phyloP scores from a whole-genome alignment of 2,113 vertebrate species.

The Grammomys surdaster region DNA sequence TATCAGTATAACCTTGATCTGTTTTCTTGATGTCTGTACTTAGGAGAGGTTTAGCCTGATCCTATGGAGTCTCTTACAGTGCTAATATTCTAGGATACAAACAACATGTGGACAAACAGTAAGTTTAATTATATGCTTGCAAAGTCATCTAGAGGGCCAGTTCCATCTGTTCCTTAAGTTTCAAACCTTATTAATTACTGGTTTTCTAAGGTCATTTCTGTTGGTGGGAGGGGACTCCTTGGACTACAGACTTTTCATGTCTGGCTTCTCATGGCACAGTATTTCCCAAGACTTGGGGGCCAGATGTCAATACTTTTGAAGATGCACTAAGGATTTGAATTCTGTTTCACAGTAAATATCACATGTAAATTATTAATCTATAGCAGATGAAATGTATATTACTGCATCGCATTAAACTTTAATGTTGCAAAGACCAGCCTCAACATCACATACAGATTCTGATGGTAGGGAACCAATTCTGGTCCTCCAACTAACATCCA shows the following conservation, averaged over 20 bases:
- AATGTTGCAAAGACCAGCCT: constrained; percentile 51
- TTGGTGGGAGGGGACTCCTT: background rate
- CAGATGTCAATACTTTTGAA: constrained; percentile 79
- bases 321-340: constrained; percentile 70
- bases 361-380: constrained; percentile 82
- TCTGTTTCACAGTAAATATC: constrained; percentile 81
- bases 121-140: constrained; percentile 44
- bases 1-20: background rate
- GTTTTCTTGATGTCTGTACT: background rate
- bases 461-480: background rate
- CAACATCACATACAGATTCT: constrained; percentile 25
- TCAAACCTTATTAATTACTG: constrained; percentile 59
- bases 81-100: background rate
- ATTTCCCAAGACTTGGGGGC: constrained; percentile 35
- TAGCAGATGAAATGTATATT: constrained; percentile 78
- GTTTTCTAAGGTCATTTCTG: constrained; percentile 28
- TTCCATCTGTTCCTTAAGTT: constrained; percentile 46
- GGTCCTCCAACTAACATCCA: background rate
- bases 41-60: background rate
- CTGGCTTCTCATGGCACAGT: constrained; percentile 18
- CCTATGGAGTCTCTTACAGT: background rate
- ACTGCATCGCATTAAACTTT: constrained; percentile 72
- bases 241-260: background rate
- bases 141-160: constrained; percentile 41
- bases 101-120: background rate